Conservation (phyloP, 1,140 invertebrate species). For the Diabrotica virgifera region DNA sequence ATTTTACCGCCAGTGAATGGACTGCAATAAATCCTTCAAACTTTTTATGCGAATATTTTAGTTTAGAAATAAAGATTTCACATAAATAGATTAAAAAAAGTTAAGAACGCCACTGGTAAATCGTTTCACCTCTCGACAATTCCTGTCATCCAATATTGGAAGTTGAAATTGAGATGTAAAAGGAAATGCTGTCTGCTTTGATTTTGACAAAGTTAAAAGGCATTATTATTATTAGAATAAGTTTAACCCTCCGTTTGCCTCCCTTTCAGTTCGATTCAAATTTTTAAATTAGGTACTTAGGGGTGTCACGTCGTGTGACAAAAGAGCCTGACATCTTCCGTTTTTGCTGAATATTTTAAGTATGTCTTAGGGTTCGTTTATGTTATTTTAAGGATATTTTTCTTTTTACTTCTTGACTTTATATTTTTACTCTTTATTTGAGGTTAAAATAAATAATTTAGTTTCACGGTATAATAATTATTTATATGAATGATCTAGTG, state of each 20-base stretch:
- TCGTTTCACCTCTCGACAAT: background rate
- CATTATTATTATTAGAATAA: constrained; percentile 3
- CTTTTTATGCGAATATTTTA: no score
- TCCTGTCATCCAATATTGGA: background rate
- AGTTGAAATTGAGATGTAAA: background rate
- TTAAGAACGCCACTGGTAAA: background rate
- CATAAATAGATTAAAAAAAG: no score
- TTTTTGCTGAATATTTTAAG: background rate
- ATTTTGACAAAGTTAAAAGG: constrained; percentile 2
- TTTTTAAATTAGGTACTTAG: constrained; percentile 1
- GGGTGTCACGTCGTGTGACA: background rate
- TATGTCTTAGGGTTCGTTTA: no score
- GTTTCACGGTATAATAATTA: no score
- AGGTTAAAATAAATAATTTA: no score
- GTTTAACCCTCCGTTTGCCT: constrained; percentile 1
- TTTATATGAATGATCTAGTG: no score
- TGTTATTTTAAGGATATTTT: no score
- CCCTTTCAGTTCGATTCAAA: background rate
- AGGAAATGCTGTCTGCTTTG: background rate
- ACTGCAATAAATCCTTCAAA: no score
- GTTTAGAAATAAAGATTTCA: no score
- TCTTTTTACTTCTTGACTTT: no score
- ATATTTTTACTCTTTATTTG: no score
- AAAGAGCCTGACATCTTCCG: background rate
- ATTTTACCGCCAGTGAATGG: no score